Evolutionary conservation across 2,888 invertebrate species (phyloP).

Genomic region (Hoplodrina blanda): DNA sequence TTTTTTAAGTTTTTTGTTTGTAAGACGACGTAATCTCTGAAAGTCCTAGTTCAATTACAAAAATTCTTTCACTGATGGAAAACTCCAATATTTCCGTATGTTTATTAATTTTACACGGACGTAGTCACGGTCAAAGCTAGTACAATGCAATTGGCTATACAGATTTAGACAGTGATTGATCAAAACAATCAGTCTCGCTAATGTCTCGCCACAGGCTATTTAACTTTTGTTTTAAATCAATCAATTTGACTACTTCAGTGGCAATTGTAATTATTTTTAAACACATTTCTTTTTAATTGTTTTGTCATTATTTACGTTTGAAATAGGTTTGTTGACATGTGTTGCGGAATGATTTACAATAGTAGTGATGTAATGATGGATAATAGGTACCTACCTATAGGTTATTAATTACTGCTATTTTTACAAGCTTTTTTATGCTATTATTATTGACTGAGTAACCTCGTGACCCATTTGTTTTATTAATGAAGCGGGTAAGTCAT

Average conservation of each 20-base stretch:
- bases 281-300: slow-evolving; percentile 16
- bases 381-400: not conserved
- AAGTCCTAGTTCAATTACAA: too few species aligned
- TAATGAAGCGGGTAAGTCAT: not conserved
- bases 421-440: too few species aligned
- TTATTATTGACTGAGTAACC: not conserved
- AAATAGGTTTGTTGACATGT: slow-evolving; percentile 9
- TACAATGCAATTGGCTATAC: slow-evolving; percentile 4
- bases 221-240: slow-evolving; percentile 21
- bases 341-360: slow-evolving; percentile 24
- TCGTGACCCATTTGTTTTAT: not conserved
- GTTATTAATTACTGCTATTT: not conserved
- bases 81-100: too few species aligned
- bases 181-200: slow-evolving; percentile 16
- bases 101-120: too few species aligned
- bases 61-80: too few species aligned
- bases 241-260: slow-evolving; percentile 18
- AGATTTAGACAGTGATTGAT: slow-evolving; percentile 34
- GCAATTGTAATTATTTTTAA: slow-evolving; percentile 20
- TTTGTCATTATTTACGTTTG: slow-evolving; percentile 7
- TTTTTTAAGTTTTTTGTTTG: too few species aligned
- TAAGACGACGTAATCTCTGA: too few species aligned
- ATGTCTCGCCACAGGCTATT: slow-evolving; percentile 36
- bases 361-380: slow-evolving; percentile 7
- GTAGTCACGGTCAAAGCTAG: not conserved